These are phyloP conservation scores for Centropyge bicolor DNA, from an alignment of 2,797 vertebrate genomes.

Conservation along the genomic window DNA sequence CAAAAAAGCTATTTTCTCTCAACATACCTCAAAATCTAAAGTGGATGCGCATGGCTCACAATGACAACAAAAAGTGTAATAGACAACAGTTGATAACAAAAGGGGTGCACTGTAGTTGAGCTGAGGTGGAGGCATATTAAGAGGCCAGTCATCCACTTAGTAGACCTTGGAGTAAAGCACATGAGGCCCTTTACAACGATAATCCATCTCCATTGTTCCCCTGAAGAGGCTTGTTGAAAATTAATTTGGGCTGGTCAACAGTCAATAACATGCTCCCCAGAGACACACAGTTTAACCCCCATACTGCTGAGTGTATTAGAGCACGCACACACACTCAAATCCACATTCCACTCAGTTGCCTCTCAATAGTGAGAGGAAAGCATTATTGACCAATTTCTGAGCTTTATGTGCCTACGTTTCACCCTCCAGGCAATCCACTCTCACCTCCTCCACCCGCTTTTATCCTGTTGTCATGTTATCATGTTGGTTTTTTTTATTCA, in stretches of 20 bases:
- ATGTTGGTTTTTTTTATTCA: constrained; percentile 57
- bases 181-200: constrained; percentile 60
- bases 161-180: constrained; percentile 57
- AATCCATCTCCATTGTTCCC: constrained; percentile 77
- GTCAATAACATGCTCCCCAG: constrained; percentile 83
- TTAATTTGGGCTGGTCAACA: constrained; percentile 86
- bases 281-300: constrained; percentile 74
- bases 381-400: constrained; percentile 84
- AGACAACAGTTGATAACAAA: constrained; percentile 19
- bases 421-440: constrained; percentile 71
- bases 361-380: constrained; percentile 70
- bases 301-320: constrained; percentile 52
- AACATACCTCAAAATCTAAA: constrained; percentile 53
- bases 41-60: constrained; percentile 1
- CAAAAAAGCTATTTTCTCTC: constrained; percentile 55
- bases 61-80: constrained; percentile 8
- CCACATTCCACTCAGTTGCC: constrained; percentile 68
- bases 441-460: constrained; percentile 48
- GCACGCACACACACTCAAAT: constrained; percentile 54
- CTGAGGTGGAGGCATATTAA: constrained; percentile 36
- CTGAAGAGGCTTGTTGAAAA: constrained; percentile 85
- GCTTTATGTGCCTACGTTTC: constrained; percentile 74
- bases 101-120: constrained; percentile 11
- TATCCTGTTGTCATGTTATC: constrained; percentile 46
- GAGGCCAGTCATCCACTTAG: constrained; percentile 62